Evolutionary conservation across 2,888 invertebrate species (phyloP), one percentile per base, ranked within the genome.

Genomic region (Drosophila formosana): DNA sequence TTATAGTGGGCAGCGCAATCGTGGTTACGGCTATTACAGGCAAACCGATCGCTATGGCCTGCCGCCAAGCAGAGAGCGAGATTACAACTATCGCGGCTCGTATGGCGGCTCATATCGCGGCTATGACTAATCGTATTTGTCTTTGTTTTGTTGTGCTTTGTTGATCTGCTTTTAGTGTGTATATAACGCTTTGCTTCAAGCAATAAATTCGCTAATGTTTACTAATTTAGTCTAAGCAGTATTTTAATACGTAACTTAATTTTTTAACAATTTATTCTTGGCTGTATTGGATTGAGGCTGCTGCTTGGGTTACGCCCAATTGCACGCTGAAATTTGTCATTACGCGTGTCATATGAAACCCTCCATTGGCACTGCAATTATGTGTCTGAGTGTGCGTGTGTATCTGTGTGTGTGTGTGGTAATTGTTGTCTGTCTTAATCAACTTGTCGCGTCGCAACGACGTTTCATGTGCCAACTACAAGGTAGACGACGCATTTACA

Each of bases 11-110:
- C 93, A 92, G 32, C 92, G 94, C 56, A 94, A 95, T 90, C 92
- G 94, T 30, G 95, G 95, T n/a, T 94, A 93, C 77, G 94, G 94
- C 46, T 95, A 95, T 82, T 93, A 94, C 62, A 69, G 83, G 8
- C 86, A 86, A 45, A 91, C 92, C 46, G 90, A 92, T 80, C 87
- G 87, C 30, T 90, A 82, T 77, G 92, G 92, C 8, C 81, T 92
- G 62, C 86, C 89, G 1, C 39, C 39, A 6, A 7, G 5, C 18
- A 41, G 39, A 5, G 39, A 13, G 39, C 84, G 78, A 11, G 65
- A 62, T 52, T 65, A 45, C 8, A 39, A 62, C 50, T 64, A 69
- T 66, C 67, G 66, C 23, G 78, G 18, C 18, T 18, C 18, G 18
- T 18, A 18, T 18, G 18, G 18, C 18, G 18, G 18, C 18, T 18